phyloP scores from a whole-genome alignment of 2,888 invertebrate genomes.

The Tetramorium bicarinatum region DNA sequence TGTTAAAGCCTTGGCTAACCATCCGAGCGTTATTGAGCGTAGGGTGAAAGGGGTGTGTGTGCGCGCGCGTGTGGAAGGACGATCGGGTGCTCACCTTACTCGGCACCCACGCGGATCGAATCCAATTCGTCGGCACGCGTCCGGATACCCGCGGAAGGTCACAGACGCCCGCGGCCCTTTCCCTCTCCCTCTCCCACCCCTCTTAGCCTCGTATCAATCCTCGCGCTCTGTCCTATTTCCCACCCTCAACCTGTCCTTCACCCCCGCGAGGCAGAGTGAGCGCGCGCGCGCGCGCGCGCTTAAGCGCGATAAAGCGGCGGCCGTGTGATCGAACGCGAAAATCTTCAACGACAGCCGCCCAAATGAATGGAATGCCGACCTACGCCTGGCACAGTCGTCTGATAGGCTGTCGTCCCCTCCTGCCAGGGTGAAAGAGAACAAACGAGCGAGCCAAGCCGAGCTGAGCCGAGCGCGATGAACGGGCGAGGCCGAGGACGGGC shows the following conservation, averaged over 20 bases:
- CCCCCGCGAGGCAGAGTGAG: conserved; percentile 45
- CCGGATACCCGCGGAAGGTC: conserved; percentile 74
- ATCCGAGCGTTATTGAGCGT: conserved; percentile 43
- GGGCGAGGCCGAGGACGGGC: conserved; percentile 66
- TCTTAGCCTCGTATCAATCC: not conserved
- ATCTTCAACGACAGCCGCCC: conserved; percentile 77
- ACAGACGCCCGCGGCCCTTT: conserved; percentile 67
- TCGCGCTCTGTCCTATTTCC: conserved; percentile 29
- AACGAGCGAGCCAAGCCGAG: conserved; percentile 19
- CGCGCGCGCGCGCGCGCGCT: conserved; percentile 40
- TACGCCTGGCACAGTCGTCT: conserved; percentile 77
- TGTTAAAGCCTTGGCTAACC: conserved; percentile 40
- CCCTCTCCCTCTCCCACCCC: not conserved
- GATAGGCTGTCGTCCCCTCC: conserved; percentile 69
- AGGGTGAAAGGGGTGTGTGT: not conserved
- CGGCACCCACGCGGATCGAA: conserved; percentile 72
- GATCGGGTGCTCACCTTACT: conserved; percentile 63
- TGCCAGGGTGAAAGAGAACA: conserved; percentile 30
- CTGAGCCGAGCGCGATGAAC: conserved; percentile 48
- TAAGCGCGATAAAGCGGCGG: conserved; percentile 61
- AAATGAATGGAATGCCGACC: conserved; percentile 84
- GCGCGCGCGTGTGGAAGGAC: conserved; percentile 4
- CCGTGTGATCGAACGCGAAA: conserved; percentile 79
- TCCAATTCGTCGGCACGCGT: conserved; percentile 68
- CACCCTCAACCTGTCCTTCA: conserved; percentile 23